A percentile compares a stretch with the other conserved stretches of the same genome.
phyloP scores from a whole-genome alignment of 2,888 invertebrate genomes.

The Syritta pipiens region DNA sequence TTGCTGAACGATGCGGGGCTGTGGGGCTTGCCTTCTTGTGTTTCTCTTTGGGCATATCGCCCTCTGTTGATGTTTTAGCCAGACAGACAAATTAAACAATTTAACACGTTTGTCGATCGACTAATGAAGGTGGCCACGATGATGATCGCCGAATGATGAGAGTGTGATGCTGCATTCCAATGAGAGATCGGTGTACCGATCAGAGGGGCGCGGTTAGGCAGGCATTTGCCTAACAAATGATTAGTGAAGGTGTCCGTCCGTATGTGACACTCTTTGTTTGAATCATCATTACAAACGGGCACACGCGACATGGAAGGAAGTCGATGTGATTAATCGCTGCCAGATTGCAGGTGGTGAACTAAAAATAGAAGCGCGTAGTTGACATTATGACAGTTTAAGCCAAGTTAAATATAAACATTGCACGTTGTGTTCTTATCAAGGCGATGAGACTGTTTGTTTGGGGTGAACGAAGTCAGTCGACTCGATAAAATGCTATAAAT shows the following conservation, averaged over 20 bases:
- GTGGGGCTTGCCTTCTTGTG: slow-evolving; percentile 2
- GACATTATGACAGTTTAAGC: no score
- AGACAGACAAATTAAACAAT: slow-evolving; percentile 68
- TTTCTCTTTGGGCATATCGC: not conserved
- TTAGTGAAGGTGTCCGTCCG: no score
- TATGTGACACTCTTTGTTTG: no score
- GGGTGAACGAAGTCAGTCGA: no score
- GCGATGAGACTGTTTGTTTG: not conserved
- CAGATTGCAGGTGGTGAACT: not conserved
- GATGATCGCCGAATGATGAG: slow-evolving; percentile 51
- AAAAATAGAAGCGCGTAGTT: not conserved
- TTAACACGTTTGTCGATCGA: slow-evolving; percentile 64
- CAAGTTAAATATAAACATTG: no score
- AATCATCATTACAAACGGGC: no score
- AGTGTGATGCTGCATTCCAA: slow-evolving; percentile 23
- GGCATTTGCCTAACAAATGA: no score
- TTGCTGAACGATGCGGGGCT: slow-evolving; percentile 3
- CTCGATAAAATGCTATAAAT: no score
- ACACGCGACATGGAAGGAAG: no score
- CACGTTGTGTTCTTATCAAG: not conserved
- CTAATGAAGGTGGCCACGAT: slow-evolving; percentile 47
- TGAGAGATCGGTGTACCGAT: not conserved
- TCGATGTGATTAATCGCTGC: not conserved
- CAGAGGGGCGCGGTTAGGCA: no score
- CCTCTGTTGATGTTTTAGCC: slow-evolving; percentile 63